phyloP scores from a whole-genome alignment of 2,888 invertebrate genomes.

The Cryptus viduatorius region DNA sequence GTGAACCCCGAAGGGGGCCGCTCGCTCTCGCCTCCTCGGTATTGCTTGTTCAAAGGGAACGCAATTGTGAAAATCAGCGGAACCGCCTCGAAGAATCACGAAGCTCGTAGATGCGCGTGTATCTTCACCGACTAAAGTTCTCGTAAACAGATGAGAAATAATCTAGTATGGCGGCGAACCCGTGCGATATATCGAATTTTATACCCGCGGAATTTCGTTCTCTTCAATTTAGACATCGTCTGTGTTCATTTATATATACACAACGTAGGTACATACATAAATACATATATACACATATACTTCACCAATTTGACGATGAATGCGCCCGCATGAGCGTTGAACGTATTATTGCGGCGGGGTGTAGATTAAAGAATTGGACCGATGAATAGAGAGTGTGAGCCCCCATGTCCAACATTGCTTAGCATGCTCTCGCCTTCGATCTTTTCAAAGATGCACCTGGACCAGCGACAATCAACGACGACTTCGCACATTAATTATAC shows the following conservation, averaged over 20 bases:
- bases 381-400: conserved; percentile 54
- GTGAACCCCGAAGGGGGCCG: conserved; percentile 58
- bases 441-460: conserved; percentile 58
- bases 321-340: conserved; percentile 56
- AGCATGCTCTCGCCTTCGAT: conserved; percentile 12
- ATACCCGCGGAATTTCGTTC: conserved; percentile 57
- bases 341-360: conserved; percentile 35
- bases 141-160: conserved; percentile 24
- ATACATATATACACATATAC: conserved; percentile 12
- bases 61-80: conserved; percentile 64
- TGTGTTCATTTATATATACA: conserved; percentile 20
- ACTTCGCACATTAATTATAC: not conserved
- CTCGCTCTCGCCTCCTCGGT: conserved; percentile 8
- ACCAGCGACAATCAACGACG: not conserved
- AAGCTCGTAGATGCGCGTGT: conserved; percentile 34
- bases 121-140: conserved; percentile 9
- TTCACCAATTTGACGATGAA: conserved; percentile 59
- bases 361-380: conserved; percentile 47
- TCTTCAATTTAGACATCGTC: conserved; percentile 42
- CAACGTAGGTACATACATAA: not conserved
- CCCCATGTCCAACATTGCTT: conserved; percentile 56
- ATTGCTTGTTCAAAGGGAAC: conserved; percentile 31
- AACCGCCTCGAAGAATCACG: conserved; percentile 49
- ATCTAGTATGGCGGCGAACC: not conserved
- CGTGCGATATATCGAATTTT: conserved; percentile 34